Evolutionary conservation across 1,140 invertebrate genomes (phyloP).

Genomic region (Telenomus remus): DNA sequence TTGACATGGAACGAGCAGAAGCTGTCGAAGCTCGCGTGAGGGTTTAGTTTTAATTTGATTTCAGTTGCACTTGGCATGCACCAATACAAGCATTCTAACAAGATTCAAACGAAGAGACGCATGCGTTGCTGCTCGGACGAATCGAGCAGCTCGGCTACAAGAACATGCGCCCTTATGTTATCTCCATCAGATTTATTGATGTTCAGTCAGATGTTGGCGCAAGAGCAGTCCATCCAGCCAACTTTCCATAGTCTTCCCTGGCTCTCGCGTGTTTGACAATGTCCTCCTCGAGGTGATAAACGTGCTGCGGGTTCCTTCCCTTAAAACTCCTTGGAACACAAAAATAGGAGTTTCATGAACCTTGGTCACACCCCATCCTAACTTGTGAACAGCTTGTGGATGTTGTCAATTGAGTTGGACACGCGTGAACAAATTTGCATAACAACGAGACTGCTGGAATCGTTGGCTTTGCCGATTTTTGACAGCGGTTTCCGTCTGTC

Average conservation of each 20-base stretch:
- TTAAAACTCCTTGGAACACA: background rate
- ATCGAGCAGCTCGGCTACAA: constrained; percentile 28
- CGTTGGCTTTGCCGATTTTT: constrained; percentile 2
- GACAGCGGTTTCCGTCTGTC: constrained; percentile 12
- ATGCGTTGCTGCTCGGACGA: constrained; percentile 27
- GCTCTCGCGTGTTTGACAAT: constrained; percentile 14
- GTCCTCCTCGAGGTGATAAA: constrained; percentile 36
- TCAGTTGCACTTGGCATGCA: no score
- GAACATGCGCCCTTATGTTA: constrained; percentile 36
- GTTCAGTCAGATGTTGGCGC: constrained; percentile 58
- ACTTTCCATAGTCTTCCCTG: constrained; percentile 19
- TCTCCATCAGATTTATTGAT: constrained; percentile 72
- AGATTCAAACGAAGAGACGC: constrained; percentile 10
- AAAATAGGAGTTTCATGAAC: background rate
- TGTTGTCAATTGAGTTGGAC: constrained; percentile 29
- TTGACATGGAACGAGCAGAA: no score
- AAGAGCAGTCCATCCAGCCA: constrained; percentile 20
- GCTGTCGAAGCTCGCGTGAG: no score
- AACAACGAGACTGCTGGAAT: constrained; percentile 8
- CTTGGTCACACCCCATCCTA: background rate
- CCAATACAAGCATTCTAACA: no score
- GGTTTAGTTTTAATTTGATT: no score
- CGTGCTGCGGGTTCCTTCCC: background rate
- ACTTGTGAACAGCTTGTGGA: constrained; percentile 22
- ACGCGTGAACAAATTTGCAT: constrained; percentile 4